A percentile compares a stretch with the other conserved stretches of the same genome.
phyloP scores from a whole-genome alignment of 2,888 invertebrate genomes.

The Dryadula phaetusa region DNA sequence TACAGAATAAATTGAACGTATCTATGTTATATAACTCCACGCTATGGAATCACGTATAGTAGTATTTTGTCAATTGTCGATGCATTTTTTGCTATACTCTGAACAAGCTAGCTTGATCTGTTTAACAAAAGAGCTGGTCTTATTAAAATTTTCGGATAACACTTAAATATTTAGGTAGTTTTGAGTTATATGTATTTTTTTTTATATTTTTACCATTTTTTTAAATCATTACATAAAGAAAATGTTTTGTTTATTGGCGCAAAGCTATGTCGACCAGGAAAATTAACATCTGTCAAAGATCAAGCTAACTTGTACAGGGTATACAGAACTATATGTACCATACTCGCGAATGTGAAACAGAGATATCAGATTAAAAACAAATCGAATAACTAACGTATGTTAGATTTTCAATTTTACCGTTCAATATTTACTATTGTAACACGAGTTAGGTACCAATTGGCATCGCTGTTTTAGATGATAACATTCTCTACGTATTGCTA shows the following conservation, averaged over 20 bases:
- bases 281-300: too few relatives aligned
- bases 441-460: constrained; percentile 11
- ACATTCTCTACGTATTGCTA: background rate
- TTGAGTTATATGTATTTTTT: too few relatives aligned
- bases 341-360: constrained; percentile 32
- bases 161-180: too few relatives aligned
- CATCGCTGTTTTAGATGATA: background rate
- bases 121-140: too few relatives aligned
- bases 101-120: too few relatives aligned
- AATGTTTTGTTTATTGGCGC: too few relatives aligned
- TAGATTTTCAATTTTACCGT: constrained; percentile 32
- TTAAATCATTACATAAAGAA: too few relatives aligned
- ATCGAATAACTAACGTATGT: constrained; percentile 38
- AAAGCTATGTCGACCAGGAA: too few relatives aligned
- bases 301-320: too few relatives aligned
- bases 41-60: constrained; percentile 19
- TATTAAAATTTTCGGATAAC: too few relatives aligned
- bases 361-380: constrained; percentile 43
- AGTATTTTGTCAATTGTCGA: constrained; percentile 33
- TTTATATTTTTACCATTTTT: too few relatives aligned
- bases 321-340: constrained; percentile 26
- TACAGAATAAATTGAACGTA: constrained; percentile 16
- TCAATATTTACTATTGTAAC: constrained; percentile 36
- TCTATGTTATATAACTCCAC: constrained; percentile 20
- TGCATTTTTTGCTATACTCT: constrained; percentile 33